phyloP scores from a whole-genome alignment of 2,113 vertebrate genomes.

The Pelusios castaneus region DNA sequence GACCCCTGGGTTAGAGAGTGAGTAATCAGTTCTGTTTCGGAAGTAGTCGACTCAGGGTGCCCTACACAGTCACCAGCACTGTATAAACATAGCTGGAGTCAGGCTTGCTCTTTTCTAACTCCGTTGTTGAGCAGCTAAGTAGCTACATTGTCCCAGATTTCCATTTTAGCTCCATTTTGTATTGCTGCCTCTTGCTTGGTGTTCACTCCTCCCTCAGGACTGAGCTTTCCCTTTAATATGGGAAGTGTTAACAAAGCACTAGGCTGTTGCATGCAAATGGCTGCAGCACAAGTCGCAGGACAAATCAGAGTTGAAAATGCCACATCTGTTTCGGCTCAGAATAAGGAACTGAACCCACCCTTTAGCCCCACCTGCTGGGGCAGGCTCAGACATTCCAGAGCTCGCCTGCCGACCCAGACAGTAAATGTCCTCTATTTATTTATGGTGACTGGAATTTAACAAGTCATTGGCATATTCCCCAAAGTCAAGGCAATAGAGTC shows the following conservation, averaged over 20 bases:
- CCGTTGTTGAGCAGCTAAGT: accelerated
- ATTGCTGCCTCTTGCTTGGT: accelerated
- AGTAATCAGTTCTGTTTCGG: accelerated
- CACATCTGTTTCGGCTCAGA: constrained; percentile 68
- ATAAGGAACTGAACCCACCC: neutral
- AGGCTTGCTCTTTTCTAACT: accelerated
- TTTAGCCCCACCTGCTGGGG: constrained; percentile 54
- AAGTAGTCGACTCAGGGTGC: accelerated
- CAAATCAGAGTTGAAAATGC: neutral
- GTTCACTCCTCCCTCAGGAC: accelerated
- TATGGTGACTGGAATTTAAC: constrained; percentile 47
- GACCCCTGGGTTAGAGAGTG: neutral
- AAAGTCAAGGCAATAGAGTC: constrained; percentile 37
- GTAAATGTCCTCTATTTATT: constrained; percentile 53
- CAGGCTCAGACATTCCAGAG: constrained; percentile 45
- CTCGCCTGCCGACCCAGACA: constrained; percentile 46
- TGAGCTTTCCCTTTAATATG: neutral
- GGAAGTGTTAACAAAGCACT: neutral
- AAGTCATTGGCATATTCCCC: constrained; percentile 53
- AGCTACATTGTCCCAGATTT: accelerated
- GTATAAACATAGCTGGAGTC: accelerated
- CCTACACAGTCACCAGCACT: neutral
- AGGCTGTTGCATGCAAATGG: neutral
- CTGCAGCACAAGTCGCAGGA: neutral
- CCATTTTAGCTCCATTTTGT: accelerated